phyloP scores from a whole-genome alignment of 2,797 vertebrate species.

The Anguilla megastoma region DNA sequence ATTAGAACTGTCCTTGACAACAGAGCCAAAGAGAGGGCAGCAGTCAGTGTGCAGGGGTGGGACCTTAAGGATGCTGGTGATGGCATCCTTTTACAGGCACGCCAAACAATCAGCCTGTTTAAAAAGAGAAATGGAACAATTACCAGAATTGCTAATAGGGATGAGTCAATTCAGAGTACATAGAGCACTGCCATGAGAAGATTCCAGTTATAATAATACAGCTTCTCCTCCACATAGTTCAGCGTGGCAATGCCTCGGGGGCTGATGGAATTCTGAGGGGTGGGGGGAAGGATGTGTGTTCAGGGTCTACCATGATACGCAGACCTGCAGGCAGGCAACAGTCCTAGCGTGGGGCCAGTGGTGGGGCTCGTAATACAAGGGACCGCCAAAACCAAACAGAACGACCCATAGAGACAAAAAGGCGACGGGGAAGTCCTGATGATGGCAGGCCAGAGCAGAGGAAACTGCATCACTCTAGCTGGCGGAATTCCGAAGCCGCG shows the following conservation, averaged over 20 bases:
- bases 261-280: background rate
- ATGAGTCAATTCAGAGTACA: background rate
- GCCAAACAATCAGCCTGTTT: background rate
- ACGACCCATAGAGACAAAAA: background rate
- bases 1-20: background rate
- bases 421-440: background rate
- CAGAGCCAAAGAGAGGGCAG: background rate
- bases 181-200: background rate
- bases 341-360: background rate
- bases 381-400: background rate
- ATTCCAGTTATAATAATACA: background rate
- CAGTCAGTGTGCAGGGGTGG: background rate
- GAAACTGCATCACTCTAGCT: background rate
- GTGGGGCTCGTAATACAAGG: background rate
- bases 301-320: background rate
- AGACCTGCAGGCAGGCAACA: background rate
- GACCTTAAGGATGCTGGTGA: background rate
- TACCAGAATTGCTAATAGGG: background rate
- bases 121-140: background rate
- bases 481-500: background rate
- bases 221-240: background rate
- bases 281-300: background rate
- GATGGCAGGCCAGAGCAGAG: background rate
- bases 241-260: background rate
- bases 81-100: background rate